phyloP scores from a whole-genome alignment of 2,888 invertebrate species.

The Drosophila cognata region DNA sequence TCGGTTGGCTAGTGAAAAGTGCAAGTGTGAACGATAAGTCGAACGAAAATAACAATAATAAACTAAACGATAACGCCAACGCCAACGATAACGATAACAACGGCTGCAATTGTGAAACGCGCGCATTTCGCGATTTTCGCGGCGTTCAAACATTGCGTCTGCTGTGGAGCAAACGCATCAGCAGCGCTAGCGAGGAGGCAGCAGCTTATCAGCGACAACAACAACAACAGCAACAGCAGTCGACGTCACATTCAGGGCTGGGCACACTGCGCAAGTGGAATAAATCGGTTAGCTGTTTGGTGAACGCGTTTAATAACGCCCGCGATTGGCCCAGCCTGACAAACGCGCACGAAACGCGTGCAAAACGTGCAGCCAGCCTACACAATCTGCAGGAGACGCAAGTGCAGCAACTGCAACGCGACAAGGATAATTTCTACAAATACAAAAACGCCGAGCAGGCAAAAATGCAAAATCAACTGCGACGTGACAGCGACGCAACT shows the following conservation, averaged over 20 bases:
- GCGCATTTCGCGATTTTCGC: constrained; percentile 79
- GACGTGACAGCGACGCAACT: constrained; percentile 49
- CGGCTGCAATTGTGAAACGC: constrained; percentile 63
- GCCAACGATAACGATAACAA: constrained; percentile 31
- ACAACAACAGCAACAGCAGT: neutral
- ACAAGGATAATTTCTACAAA: constrained; percentile 85
- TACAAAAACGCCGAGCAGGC: constrained; percentile 84
- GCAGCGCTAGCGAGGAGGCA: constrained; percentile 65
- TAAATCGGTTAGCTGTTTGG: constrained; percentile 81
- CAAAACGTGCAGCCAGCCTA: constrained; percentile 80
- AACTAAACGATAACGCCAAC: constrained; percentile 24
- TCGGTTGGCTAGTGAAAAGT: constrained; percentile 82
- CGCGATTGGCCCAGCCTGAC: constrained; percentile 51
- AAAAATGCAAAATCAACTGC: constrained; percentile 63
- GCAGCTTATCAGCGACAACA: constrained; percentile 22
- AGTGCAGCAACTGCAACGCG: constrained; percentile 57
- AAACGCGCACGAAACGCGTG: constrained; percentile 55
- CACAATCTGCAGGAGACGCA: constrained; percentile 74
- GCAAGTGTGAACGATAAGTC: constrained; percentile 51
- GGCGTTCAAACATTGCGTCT: constrained; percentile 84
- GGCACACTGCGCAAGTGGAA: constrained; percentile 73
- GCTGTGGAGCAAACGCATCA: constrained; percentile 84
- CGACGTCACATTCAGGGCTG: constrained; percentile 35
- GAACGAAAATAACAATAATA: constrained; percentile 46
- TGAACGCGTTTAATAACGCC: constrained; percentile 68